Conservation (phyloP, 2,797 vertebrate species). For the Molossus alvarezi region DNA sequence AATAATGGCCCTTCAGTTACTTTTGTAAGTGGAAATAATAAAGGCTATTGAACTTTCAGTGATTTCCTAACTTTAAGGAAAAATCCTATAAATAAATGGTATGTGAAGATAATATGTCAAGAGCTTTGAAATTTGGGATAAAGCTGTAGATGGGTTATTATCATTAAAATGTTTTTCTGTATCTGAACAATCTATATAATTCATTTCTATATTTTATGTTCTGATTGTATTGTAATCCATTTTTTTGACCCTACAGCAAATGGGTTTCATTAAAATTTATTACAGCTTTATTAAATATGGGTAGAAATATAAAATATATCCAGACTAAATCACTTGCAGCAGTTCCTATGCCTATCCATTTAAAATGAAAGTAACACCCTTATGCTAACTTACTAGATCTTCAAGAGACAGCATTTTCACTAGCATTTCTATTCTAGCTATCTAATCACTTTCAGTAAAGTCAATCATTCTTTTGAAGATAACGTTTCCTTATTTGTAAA, state of each 20-base stretch:
- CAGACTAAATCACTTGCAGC: conserved; percentile 51
- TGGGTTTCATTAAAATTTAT: conserved; percentile 80
- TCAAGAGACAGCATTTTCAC: conserved; percentile 57
- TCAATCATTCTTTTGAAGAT: conserved; percentile 18
- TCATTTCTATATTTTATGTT: conserved; percentile 71
- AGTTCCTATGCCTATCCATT: conserved; percentile 51
- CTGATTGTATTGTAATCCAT: conserved; percentile 77
- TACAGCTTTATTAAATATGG: conserved; percentile 69
- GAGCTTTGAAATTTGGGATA: conserved; percentile 75
- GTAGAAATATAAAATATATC: conserved; percentile 71
- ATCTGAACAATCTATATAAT: conserved; percentile 66
- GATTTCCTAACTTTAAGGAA: conserved; percentile 60
- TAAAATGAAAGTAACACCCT: conserved; percentile 64
- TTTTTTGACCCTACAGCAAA: conserved; percentile 68
- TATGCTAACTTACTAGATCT: conserved; percentile 52
- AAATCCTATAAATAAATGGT: conserved; percentile 48
- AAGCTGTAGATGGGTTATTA: conserved; percentile 44
- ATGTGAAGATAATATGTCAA: conserved; percentile 52
- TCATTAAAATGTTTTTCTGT: conserved; percentile 71
- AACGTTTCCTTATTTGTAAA: not conserved
- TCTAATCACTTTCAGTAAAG: conserved; percentile 15
- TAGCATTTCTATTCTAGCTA: conserved; percentile 25
- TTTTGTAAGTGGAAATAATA: conserved; percentile 46
- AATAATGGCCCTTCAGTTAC: conserved; percentile 16
- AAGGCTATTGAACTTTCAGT: conserved; percentile 53